Evolutionary conservation across 2,797 vertebrate genomes (phyloP).

Genomic region (Falco peregrinus): DNA sequence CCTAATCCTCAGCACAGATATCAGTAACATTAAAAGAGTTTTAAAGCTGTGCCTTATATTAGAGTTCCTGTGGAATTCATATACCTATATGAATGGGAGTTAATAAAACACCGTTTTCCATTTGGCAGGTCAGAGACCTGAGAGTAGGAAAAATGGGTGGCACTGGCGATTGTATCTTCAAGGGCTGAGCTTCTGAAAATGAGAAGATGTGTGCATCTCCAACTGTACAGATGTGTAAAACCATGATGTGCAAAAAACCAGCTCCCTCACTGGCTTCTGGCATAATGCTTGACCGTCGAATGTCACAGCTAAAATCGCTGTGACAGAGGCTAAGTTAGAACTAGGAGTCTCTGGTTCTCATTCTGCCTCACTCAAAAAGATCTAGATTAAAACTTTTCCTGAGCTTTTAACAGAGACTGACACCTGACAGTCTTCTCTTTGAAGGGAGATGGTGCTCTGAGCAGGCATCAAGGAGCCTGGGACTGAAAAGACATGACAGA

Average conservation of each 20-base stretch:
- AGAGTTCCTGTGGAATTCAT: neutral
- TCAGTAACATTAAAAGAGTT: neutral
- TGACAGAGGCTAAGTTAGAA: neutral
- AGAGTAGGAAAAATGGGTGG: neutral
- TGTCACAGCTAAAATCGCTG: neutral
- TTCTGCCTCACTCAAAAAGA: neutral
- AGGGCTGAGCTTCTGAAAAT: neutral
- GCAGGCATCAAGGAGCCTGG: neutral
- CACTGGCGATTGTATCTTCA: neutral
- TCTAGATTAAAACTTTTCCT: neutral
- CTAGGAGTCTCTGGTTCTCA: neutral
- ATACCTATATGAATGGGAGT: neutral
- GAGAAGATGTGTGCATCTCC: neutral
- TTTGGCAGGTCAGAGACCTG: neutral
- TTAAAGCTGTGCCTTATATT: neutral
- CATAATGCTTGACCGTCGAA: neutral
- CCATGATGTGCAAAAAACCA: fast-evolving
- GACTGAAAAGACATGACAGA: neutral
- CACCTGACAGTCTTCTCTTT: neutral
- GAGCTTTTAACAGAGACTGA: neutral
- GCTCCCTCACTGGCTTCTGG: neutral
- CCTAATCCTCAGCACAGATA: neutral
- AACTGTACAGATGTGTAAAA: neutral
- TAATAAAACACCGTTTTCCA: neutral
- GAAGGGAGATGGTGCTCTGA: neutral